Conservation (phyloP, 2,113 vertebrate genomes). For the Isichthys henryi region DNA sequence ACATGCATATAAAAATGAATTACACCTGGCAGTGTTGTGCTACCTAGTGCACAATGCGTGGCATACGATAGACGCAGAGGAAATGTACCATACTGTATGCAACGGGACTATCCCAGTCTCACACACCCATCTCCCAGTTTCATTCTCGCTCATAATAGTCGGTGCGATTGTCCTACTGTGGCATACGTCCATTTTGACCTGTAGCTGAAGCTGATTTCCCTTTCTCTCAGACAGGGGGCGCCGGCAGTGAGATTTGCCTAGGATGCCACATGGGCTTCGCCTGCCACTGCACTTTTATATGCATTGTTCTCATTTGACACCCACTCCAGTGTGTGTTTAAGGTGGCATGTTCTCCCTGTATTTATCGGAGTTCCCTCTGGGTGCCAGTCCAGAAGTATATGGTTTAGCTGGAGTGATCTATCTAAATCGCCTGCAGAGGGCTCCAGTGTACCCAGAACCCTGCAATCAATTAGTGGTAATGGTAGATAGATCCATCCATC, state of each 20-base stretch:
- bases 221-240: not conserved
- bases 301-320: not conserved
- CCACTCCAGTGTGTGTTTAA: not conserved
- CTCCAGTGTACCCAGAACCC: not conserved
- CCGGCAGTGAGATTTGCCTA: not conserved
- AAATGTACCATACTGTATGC: not conserved
- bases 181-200: not conserved
- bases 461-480: not conserved
- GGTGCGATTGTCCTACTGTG: not conserved
- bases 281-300: not conserved
- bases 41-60: not conserved
- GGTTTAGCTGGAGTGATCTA: not conserved
- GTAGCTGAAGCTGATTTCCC: not conserved
- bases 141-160: not conserved
- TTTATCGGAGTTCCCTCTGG: not conserved
- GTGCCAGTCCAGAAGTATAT: not conserved
- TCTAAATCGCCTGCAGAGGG: not conserved
- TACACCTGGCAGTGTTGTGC: not conserved
- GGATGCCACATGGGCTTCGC: not conserved
- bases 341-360: not conserved
- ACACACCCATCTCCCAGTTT: not conserved
- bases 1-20: not conserved
- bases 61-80: not conserved
- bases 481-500: not conserved
- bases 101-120: not conserved